phyloP scores from a whole-genome alignment of 2,113 vertebrate species.

The Pseudopipra pipra region DNA sequence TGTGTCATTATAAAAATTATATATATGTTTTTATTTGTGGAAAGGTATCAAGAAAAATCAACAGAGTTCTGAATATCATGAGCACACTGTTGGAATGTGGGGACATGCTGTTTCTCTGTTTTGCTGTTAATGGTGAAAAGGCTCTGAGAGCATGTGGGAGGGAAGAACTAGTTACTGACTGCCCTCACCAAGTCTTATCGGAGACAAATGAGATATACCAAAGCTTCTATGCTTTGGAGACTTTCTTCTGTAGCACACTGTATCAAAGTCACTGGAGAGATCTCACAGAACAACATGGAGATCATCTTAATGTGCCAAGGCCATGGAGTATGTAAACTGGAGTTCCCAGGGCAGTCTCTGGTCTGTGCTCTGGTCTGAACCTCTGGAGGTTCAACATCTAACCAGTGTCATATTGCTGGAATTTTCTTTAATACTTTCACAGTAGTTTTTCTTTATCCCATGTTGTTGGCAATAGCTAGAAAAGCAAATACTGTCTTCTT shows the following conservation, averaged over 20 bases:
- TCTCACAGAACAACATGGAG: neutral
- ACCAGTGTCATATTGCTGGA: neutral
- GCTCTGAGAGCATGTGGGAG: neutral
- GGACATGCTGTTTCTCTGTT: neutral
- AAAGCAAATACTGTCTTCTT: neutral
- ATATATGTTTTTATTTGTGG: neutral
- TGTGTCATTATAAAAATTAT: neutral
- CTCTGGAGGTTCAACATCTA: neutral
- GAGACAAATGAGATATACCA: neutral
- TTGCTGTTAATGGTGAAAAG: neutral
- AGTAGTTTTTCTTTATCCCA: neutral
- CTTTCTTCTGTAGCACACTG: neutral
- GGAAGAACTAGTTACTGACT: neutral
- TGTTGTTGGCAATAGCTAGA: neutral
- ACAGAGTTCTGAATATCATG: neutral
- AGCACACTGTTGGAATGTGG: neutral
- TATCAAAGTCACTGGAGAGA: neutral
- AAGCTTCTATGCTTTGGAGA: neutral
- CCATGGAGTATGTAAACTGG: neutral
- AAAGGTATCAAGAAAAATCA: neutral
- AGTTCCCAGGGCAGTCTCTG: neutral
- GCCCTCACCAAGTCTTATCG: fast-evolving
- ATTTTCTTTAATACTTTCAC: neutral
- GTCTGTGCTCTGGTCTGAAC: neutral
- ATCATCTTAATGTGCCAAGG: neutral